Percentiles rank a stretch among this genome's conserved stretches.
phyloP scores from a whole-genome alignment of 2,888 invertebrate species.

The Hedychridium roseum region DNA sequence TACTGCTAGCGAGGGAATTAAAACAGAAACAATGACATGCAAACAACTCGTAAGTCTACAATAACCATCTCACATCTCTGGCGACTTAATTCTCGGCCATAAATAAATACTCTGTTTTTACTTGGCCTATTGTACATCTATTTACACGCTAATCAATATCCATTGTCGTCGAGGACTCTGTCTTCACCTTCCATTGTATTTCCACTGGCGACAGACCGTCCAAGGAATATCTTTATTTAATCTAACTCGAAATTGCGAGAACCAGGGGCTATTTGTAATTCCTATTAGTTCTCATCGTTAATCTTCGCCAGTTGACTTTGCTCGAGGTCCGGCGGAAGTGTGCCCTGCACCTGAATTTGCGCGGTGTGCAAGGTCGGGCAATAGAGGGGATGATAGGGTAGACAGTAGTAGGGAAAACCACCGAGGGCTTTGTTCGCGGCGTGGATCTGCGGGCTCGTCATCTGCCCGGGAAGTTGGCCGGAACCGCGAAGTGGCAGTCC shows the following conservation, averaged over 20 bases:
- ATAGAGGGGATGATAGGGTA: constrained; percentile 58
- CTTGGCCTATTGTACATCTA: constrained; percentile 57
- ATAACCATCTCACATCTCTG: no score
- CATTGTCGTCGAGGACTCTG: no score
- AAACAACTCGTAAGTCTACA: no score
- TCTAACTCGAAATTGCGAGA: no score
- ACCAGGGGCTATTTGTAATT: no score
- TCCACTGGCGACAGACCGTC: no score
- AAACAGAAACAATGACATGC: no score
- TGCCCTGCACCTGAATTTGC: constrained; percentile 54
- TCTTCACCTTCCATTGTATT: no score
- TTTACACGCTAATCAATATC: constrained; percentile 63
- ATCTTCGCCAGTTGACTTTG: constrained; percentile 53
- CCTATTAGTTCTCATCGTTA: constrained; percentile 47
- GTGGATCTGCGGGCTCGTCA: constrained; percentile 52
- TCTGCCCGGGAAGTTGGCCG: constrained; percentile 54
- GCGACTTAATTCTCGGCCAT: no score
- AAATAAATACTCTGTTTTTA: constrained; percentile 24
- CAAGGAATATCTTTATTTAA: no score
- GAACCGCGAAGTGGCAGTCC: constrained; percentile 54
- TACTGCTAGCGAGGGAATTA: no score
- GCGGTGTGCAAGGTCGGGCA: constrained; percentile 55
- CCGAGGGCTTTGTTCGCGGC: constrained; percentile 53
- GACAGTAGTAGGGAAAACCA: constrained; percentile 58
- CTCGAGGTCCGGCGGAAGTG: constrained; percentile 43